Conservation (phyloP, 30 jellyfish, hydroid and myxozoan species). For the Aurelia sp. region DNA sequence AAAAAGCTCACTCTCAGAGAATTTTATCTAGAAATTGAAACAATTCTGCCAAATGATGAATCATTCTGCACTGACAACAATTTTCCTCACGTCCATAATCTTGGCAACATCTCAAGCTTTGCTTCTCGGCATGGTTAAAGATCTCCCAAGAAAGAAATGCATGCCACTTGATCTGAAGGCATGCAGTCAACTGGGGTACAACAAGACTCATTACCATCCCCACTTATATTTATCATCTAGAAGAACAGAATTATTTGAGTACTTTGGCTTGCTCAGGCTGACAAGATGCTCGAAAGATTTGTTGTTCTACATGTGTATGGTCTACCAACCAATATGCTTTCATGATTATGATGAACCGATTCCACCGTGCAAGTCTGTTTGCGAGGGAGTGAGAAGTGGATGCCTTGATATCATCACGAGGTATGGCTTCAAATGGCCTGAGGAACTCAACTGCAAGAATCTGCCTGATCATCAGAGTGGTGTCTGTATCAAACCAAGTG, state of each 20-base stretch:
- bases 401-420: slow-evolving; percentile 52
- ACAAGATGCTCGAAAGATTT: slow-evolving; percentile 71
- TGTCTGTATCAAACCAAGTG: slow-evolving; percentile 84
- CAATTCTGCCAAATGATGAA: no score
- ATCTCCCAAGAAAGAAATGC: slow-evolving; percentile 53
- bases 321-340: slow-evolving; percentile 85
- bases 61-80: background rate
- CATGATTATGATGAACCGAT: slow-evolving; percentile 69
- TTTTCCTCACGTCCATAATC: background rate
- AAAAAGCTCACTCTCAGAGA: background rate
- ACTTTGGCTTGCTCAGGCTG: slow-evolving; percentile 48
- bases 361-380: slow-evolving; percentile 82
- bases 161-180: slow-evolving; percentile 53
- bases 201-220: slow-evolving; percentile 65
- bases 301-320: slow-evolving; percentile 80
- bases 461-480: slow-evolving; percentile 89
- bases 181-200: slow-evolving; percentile 85
- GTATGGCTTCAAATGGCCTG: slow-evolving; percentile 74
- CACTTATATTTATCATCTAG: slow-evolving; percentile 41
- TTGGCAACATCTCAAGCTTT: slow-evolving; percentile 1
- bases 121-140: slow-evolving; percentile 43
- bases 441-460: slow-evolving; percentile 70
- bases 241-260: slow-evolving; percentile 50
- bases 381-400: slow-evolving; percentile 63
- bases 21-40: no score